A percentile compares a stretch with the other conserved stretches of the same genome.
Evolutionary conservation across 2,113 vertebrate genomes (phyloP).

Genomic region (Neolamprologus falcicula): DNA sequence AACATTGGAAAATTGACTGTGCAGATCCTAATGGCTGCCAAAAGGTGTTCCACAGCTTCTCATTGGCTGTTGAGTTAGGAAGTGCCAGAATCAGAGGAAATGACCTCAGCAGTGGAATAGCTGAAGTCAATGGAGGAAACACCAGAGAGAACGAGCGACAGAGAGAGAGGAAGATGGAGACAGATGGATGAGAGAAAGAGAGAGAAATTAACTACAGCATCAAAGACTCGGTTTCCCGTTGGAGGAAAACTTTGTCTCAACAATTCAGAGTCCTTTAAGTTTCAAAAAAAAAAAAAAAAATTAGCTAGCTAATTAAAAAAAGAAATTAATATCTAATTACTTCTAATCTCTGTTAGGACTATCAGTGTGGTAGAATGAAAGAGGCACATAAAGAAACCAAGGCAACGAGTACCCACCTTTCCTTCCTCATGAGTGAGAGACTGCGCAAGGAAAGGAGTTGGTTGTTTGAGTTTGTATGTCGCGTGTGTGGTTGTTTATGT

Average conservation of each 20-base stretch:
- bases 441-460: not conserved
- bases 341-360: conserved; percentile 13
- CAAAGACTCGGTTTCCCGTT: conserved; percentile 12
- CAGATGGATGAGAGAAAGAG: not conserved
- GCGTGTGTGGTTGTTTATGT: not conserved
- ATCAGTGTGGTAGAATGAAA: conserved; percentile 41
- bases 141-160: not conserved
- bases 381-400: conserved; percentile 69
- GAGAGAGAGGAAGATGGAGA: not conserved
- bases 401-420: conserved; percentile 47
- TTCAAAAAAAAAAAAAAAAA: not conserved
- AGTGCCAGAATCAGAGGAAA: conserved; percentile 56
- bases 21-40: conserved; percentile 24
- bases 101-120: conserved; percentile 49
- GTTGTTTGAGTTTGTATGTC: not conserved
- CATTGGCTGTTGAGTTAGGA: conserved; percentile 48
- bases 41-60: conserved; percentile 19
- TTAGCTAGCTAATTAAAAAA: not conserved
- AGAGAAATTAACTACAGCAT: conserved; percentile 8
- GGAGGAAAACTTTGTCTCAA: conserved; percentile 3
- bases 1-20: conserved; percentile 26
- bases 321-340: conserved; percentile 7
- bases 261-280: conserved; percentile 6
- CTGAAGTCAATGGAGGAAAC: conserved; percentile 24
- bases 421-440: conserved; percentile 1